phyloP scores from a whole-genome alignment of 2,113 vertebrate species.

The Syngnathus floridae region DNA sequence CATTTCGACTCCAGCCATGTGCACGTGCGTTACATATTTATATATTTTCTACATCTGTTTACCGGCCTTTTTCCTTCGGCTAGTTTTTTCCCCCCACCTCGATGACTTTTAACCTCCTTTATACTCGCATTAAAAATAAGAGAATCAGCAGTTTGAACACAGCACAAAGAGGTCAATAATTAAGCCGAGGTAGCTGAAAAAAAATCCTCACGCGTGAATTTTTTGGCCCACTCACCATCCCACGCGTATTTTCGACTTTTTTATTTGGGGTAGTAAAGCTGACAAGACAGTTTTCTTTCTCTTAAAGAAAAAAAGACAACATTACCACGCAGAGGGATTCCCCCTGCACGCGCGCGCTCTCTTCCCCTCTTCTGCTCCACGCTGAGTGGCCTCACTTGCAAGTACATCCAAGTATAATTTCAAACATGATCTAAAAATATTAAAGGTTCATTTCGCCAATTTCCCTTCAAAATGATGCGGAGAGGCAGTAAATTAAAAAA shows the following conservation, averaged over 20 bases:
- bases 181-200: constrained; percentile 76
- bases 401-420: not conserved
- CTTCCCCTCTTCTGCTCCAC: constrained; percentile 66
- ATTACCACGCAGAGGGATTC: constrained; percentile 86
- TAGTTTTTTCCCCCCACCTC: constrained; percentile 6
- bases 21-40: constrained; percentile 22
- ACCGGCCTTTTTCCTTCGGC: not conserved
- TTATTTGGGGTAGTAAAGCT: constrained; percentile 45
- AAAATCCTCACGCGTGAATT: constrained; percentile 74
- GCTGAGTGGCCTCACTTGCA: constrained; percentile 21
- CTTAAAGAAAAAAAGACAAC: constrained; percentile 81
- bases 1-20: constrained; percentile 52
- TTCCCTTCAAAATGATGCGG: not conserved
- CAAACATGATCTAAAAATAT: not conserved
- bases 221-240: constrained; percentile 78
- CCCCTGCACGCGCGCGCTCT: constrained; percentile 66
- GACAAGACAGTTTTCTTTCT: constrained; percentile 75
- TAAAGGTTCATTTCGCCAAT: constrained; percentile 32
- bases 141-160: constrained; percentile 81
- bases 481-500: constrained; percentile 35
- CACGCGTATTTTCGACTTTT: constrained; percentile 79
- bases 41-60: constrained; percentile 9
- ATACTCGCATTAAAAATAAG: constrained; percentile 44
- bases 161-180: constrained; percentile 90
- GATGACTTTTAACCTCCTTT: constrained; percentile 56